Conservation (phyloP, 92 coral and sea anemone species). For the Epizoanthus illoricatus region DNA sequence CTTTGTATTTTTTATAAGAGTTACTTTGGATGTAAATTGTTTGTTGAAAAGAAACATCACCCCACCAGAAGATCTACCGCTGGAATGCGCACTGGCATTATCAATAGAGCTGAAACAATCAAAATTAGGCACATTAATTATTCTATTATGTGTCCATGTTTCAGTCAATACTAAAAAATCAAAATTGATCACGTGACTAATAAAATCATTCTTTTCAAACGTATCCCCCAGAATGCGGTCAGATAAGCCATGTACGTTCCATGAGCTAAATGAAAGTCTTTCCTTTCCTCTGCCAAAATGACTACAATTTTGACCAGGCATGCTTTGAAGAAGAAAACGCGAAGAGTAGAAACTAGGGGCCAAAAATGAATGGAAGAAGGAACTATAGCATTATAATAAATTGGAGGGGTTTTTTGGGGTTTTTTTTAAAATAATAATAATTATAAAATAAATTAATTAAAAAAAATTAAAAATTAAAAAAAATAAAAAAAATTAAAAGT, state of each 20-base stretch:
- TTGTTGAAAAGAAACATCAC: slow-evolving; percentile 39
- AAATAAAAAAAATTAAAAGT: too few relatives aligned
- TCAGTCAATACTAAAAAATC: slow-evolving; percentile 27
- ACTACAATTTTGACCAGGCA: too few relatives aligned
- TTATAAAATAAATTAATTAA: too few relatives aligned
- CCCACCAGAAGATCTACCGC: slow-evolving; percentile 33
- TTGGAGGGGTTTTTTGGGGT: too few relatives aligned
- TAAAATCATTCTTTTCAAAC: slow-evolving; percentile 13
- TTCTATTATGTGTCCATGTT: slow-evolving; percentile 19
- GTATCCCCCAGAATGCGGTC: slow-evolving; percentile 27
- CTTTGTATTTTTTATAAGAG: slow-evolving; percentile 22
- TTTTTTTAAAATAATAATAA: too few relatives aligned
- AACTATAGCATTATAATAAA: too few relatives aligned
- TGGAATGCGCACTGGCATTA: neutral
- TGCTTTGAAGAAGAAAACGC: too few relatives aligned
- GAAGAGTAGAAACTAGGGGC: too few relatives aligned
- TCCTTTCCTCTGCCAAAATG: neutral
- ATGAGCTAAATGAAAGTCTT: slow-evolving; percentile 17
- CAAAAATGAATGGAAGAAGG: too few relatives aligned
- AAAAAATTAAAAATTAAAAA: too few relatives aligned
- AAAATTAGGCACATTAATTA: slow-evolving; percentile 18
- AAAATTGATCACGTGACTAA: neutral
- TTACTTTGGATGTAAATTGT: slow-evolving; percentile 21
- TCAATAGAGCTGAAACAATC: slow-evolving; percentile 26
- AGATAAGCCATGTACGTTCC: slow-evolving; percentile 21